Conservation (phyloP, 2,113 vertebrate genomes). For the Mohoua ochrocephala region DNA sequence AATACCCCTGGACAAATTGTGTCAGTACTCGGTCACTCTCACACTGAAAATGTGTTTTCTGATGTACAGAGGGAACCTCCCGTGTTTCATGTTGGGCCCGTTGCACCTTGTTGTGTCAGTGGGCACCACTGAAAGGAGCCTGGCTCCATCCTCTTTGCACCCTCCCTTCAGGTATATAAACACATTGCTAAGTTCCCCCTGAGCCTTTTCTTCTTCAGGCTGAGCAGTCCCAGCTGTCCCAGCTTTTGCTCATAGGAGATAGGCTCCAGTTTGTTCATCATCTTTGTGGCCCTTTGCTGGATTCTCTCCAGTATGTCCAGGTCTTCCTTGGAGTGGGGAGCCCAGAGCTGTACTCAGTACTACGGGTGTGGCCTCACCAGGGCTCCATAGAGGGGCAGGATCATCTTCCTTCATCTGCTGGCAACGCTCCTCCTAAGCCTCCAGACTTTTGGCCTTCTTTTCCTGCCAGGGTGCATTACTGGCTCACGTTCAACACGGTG, state of each 20-base stretch:
- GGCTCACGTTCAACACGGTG: background rate
- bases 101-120: background rate
- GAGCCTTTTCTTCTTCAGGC: background rate
- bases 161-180: background rate
- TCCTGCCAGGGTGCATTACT: background rate
- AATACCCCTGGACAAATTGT: background rate
- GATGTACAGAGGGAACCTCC: background rate
- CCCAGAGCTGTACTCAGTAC: background rate
- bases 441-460: background rate
- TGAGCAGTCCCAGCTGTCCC: background rate
- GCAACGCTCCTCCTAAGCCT: background rate
- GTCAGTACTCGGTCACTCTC: background rate
- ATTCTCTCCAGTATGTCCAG: background rate
- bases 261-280: background rate
- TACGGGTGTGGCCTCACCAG: background rate
- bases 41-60: background rate
- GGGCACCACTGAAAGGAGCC: background rate
- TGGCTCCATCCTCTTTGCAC: background rate
- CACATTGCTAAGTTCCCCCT: background rate
- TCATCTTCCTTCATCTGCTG: background rate
- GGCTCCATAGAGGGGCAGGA: background rate
- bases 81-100: background rate
- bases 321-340: background rate
- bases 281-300: background rate
- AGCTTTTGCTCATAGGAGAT: background rate